phyloP scores from a whole-genome alignment of 2,888 invertebrate species.

The Proisotoma minuta region DNA sequence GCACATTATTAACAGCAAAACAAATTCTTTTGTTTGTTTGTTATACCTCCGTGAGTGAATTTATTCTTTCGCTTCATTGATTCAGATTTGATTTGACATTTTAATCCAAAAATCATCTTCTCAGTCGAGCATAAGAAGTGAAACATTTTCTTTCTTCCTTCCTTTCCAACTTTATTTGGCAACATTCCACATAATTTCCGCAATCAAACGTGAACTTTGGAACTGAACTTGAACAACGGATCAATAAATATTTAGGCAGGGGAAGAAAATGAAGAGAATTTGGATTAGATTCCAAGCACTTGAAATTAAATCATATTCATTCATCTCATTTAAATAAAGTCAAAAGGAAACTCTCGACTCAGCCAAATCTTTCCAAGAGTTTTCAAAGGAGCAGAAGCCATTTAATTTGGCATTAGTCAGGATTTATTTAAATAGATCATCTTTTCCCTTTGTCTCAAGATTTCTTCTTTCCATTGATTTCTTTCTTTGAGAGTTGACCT shows the following conservation, averaged over 20 bases:
- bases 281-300: not conserved
- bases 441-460: not conserved
- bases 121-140: too few relatives aligned
- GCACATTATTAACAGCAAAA: too few relatives aligned
- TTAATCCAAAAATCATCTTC: too few relatives aligned
- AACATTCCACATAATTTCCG: not conserved
- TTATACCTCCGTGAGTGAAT: too few relatives aligned
- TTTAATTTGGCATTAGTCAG: constrained; percentile 4
- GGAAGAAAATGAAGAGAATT: not conserved
- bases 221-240: not conserved
- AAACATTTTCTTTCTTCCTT: too few relatives aligned
- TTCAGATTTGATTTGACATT: too few relatives aligned
- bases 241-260: not conserved
- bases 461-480: not conserved
- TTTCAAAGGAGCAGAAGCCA: not conserved
- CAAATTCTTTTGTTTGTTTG: too few relatives aligned
- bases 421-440: not conserved
- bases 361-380: too few relatives aligned
- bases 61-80: too few relatives aligned
- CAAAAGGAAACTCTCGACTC: constrained; percentile 4
- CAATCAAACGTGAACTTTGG: not conserved
- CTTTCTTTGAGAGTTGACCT: not conserved
- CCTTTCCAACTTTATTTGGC: not conserved
- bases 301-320: constrained; percentile 5
- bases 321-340: constrained; percentile 2